Percentiles rank a stretch among this genome's conserved stretches.
Conservation (phyloP, 2,888 invertebrate genomes). For the Syrphus vitripennis region DNA sequence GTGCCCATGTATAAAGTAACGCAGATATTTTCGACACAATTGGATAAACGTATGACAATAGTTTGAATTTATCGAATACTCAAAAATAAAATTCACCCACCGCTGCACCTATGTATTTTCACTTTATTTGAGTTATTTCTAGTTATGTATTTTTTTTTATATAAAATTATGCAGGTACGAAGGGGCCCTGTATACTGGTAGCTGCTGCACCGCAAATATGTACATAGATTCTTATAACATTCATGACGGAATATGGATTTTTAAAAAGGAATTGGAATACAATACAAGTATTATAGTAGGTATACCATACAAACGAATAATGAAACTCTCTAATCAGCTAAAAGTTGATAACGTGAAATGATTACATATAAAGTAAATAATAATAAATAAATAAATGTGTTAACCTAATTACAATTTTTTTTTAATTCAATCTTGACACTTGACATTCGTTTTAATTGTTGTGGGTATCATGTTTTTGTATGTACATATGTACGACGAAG, state of each 20-base stretch:
- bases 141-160: no score
- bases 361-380: slow-evolving; percentile 44
- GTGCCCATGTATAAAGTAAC: neutral
- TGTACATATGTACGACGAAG: neutral
- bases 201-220: neutral
- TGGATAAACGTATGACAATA: no score
- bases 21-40: no score
- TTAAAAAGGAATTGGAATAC: neutral
- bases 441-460: slow-evolving; percentile 49
- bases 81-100: no score
- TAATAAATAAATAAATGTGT: slow-evolving; percentile 39
- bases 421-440: slow-evolving; percentile 63
- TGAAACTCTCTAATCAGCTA: slow-evolving; percentile 42
- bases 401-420: slow-evolving; percentile 58
- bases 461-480: neutral
- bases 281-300: neutral
- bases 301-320: neutral
- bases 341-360: slow-evolving; percentile 45
- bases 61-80: no score
- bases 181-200: neutral
- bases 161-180: no score
- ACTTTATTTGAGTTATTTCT: no score
- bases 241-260: neutral
- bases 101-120: no score
- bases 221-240: neutral